Evolutionary conservation across 2,113 vertebrate species (phyloP).

Genomic region (Cyprinodon variegatus): DNA sequence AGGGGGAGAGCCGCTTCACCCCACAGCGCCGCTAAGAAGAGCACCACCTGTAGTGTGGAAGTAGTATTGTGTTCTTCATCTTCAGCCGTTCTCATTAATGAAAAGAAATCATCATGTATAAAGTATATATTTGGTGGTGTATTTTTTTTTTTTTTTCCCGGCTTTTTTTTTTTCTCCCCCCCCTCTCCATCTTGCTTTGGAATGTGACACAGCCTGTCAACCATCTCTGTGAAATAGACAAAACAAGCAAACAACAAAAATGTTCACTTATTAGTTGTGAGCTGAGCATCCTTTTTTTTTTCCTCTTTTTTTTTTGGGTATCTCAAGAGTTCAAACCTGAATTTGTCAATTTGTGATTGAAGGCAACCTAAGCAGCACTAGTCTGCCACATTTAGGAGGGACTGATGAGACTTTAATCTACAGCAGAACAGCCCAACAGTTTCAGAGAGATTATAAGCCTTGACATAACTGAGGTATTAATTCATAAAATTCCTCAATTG

Average conservation of each 20-base stretch:
- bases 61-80: conserved; percentile 90
- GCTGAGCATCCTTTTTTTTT: conserved; percentile 85
- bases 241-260: conserved; percentile 71
- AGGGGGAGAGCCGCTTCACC: conserved; percentile 90
- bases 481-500: conserved; percentile 85
- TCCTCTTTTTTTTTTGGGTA: conserved; percentile 81
- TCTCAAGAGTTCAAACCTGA: conserved; percentile 87
- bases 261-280: conserved; percentile 87
- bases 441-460: conserved; percentile 78
- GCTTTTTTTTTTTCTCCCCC: conserved; percentile 71
- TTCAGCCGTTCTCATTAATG: conserved; percentile 90
- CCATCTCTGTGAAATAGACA: conserved; percentile 90
- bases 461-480: conserved; percentile 69
- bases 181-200: conserved; percentile 85
- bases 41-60: conserved; percentile 78
- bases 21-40: conserved; percentile 88
- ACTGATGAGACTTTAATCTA: conserved; percentile 76
- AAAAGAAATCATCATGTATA: conserved; percentile 80
- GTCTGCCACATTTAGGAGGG: conserved; percentile 77
- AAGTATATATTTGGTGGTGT: conserved; percentile 78
- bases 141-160: conserved; percentile 59
- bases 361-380: conserved; percentile 72
- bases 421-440: conserved; percentile 76
- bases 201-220: conserved; percentile 96
- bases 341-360: conserved; percentile 86